Base-by-base conservation (phyloP, 2,888 invertebrate species). In the Philereme vetulata region DNA sequence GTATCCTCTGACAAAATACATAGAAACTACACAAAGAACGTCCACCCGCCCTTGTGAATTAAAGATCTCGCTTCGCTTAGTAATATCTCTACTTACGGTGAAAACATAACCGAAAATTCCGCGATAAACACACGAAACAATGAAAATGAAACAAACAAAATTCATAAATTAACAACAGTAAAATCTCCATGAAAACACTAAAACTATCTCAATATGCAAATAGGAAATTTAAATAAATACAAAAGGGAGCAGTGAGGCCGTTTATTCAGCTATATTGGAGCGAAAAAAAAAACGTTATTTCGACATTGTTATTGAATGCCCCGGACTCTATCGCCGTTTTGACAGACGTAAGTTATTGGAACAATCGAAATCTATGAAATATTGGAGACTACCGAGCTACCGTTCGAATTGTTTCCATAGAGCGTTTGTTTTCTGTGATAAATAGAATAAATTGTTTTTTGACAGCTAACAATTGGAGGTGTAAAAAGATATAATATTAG, bases 281-380 rank as follows among this genome's bases (percentile, higher is more conserved):
- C 56, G 66, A 71, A 74, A 57, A 56, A n/a, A 21, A 21, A 61
- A 56, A 47, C 46, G 43, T 51, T 58, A 64, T 65, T 71, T 62
- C 56, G 56, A 50, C 60, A 60, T 51, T 65, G 67, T 71, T 74
- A 76, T 76, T 73, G 71, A 76, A 76, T 68, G 67, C 56, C 64
- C 65, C 66, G 61, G 47, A 68, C 71, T 76, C 70, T 77, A 78
- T 78, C 80, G 75, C 68, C 72, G 58, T 77, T 77, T 69, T 80
- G 84, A 80, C 83, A 81, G 80, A 70, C 78, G 72, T 79, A 77
- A 81, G 75, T 80, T 81, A 81, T 81, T 79, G 82, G 72, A 72
- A 73, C 80, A 74, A 77, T 78, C 70, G 70, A 72, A 76, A 73
- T 75, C 68, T 71, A 75, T 81, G 81, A 83, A 82, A 84, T 82